phyloP scores from a whole-genome alignment of 2,888 invertebrate genomes.

The Eulithis testata region DNA sequence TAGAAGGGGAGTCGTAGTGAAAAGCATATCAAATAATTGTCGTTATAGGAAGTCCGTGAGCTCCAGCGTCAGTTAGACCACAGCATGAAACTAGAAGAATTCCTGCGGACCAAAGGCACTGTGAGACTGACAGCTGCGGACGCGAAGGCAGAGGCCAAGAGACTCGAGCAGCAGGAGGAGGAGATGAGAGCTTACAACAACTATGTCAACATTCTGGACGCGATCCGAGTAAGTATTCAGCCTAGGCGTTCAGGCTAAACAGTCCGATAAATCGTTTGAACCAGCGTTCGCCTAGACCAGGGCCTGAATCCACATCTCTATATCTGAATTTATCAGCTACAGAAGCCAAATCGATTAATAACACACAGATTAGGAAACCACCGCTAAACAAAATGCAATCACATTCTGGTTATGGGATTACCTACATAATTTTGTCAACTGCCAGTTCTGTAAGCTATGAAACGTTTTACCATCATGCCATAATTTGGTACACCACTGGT shows the following conservation, averaged over 20 bases:
- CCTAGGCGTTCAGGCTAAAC: no score
- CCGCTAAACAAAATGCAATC: neutral
- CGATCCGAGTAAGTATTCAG: slow-evolving; percentile 84
- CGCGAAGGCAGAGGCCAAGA: slow-evolving; percentile 89
- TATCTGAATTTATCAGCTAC: no score
- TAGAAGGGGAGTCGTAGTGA: no score
- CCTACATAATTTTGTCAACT: no score
- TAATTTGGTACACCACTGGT: neutral
- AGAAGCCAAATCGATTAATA: neutral
- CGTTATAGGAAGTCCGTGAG: slow-evolving; percentile 91
- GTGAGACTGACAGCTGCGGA: slow-evolving; percentile 90
- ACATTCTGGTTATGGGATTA: neutral
- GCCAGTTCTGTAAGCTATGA: no score
- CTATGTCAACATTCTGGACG: slow-evolving; percentile 90
- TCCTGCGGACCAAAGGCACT: slow-evolving; percentile 93
- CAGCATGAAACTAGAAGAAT: slow-evolving; percentile 92
- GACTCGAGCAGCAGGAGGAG: slow-evolving; percentile 86
- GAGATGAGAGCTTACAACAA: slow-evolving; percentile 89
- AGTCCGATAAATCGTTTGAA: no score
- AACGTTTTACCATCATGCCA: neutral
- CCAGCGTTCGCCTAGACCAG: no score
- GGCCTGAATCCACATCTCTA: no score
- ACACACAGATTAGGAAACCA: neutral
- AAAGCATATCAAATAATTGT: no score
- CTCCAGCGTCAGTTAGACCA: slow-evolving; percentile 93